Evolutionary conservation across 2,888 invertebrate genomes (phyloP).

Genomic region (Thymelicus sylvestris): DNA sequence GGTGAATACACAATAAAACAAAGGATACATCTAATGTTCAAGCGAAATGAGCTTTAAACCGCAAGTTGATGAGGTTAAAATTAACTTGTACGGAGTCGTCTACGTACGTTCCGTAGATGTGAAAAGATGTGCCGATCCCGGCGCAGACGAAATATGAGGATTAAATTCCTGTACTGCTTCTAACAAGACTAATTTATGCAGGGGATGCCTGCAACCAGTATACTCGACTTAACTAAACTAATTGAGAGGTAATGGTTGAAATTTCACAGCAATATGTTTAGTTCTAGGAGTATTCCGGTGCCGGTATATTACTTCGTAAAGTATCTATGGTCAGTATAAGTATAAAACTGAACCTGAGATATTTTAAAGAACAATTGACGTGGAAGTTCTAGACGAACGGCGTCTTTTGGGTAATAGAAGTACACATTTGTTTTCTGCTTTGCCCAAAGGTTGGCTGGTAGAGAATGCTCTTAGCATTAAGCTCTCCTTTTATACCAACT

Average conservation of each 20-base stretch:
- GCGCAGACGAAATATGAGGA: slow-evolving; percentile 83
- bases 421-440: too few species aligned
- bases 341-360: not conserved
- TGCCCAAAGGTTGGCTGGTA: too few species aligned
- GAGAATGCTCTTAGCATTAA: too few species aligned
- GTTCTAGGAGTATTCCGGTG: slow-evolving; percentile 34
- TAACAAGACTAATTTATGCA: slow-evolving; percentile 83
- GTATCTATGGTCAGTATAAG: not conserved
- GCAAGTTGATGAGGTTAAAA: slow-evolving; percentile 51
- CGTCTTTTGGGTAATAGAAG: not conserved
- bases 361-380: not conserved
- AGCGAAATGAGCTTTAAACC: slow-evolving; percentile 55
- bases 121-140: slow-evolving; percentile 79
- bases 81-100: slow-evolving; percentile 53
- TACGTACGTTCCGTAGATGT: slow-evolving; percentile 68
- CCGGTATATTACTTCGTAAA: not conserved
- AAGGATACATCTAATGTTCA: slow-evolving; percentile 44
- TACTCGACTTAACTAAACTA: slow-evolving; percentile 75
- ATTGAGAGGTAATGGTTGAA: slow-evolving; percentile 79
- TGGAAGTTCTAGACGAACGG: not conserved
- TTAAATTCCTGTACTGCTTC: slow-evolving; percentile 83
- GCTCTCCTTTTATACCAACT: too few species aligned
- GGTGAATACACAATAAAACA: slow-evolving; percentile 43
- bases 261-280: slow-evolving; percentile 64
- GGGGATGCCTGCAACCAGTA: slow-evolving; percentile 62